A percentile compares a stretch with the other conserved stretches of the same genome.
Evolutionary conservation across 2,113 vertebrate species (phyloP).

Genomic region (Thalassarche chlororhynchos): DNA sequence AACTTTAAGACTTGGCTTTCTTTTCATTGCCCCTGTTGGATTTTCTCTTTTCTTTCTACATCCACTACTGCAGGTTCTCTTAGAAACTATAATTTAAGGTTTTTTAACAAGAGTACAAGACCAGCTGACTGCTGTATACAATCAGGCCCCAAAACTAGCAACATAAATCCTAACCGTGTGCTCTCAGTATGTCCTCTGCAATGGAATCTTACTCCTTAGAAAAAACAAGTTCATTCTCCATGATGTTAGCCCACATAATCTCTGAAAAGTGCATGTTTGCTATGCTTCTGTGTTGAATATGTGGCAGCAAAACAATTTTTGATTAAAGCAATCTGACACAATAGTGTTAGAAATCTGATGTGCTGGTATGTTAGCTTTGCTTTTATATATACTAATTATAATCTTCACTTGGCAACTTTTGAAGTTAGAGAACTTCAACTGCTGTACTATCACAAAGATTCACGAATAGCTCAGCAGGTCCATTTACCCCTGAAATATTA

Average conservation of each 20-base stretch:
- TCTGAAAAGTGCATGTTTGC: background rate
- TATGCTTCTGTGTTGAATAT: background rate
- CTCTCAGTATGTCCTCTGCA: background rate
- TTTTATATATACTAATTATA: background rate
- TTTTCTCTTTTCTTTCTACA: background rate
- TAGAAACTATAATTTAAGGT: background rate
- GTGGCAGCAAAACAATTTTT: background rate
- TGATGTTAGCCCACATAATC: background rate
- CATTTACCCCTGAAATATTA: background rate
- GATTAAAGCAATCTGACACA: background rate
- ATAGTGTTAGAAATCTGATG: background rate
- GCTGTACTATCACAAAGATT: background rate
- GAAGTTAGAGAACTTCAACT: background rate
- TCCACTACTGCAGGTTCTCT: background rate
- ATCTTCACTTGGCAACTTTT: background rate
- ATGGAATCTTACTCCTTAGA: background rate
- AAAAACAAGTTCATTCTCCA: background rate
- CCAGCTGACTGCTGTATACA: background rate
- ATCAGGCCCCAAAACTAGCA: background rate
- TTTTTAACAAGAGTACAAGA: background rate
- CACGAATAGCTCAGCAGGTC: background rate
- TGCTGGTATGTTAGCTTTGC: background rate
- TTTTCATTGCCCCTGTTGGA: background rate
- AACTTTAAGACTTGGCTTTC: background rate
- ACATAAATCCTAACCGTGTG: background rate